Evolutionary conservation across 2,797 vertebrate species (phyloP), one percentile per base, ranked within the genome.

Genomic region (Sternarchorhynchus goeldii): DNA sequence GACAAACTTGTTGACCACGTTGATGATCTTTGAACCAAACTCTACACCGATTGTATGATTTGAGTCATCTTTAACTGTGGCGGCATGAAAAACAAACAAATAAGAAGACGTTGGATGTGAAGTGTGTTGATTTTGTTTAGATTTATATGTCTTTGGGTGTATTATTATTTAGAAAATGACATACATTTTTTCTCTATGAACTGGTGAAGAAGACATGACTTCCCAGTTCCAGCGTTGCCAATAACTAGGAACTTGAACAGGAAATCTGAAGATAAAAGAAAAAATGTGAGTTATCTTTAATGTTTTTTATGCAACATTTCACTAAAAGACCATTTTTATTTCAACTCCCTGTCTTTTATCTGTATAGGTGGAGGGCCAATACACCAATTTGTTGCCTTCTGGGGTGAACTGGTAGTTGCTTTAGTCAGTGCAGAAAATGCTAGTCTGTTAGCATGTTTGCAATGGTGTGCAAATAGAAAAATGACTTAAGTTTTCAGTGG

Each of bases 231-330:
- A 16, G 96, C 96, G 78, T 96, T 97, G 70, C 96, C 96, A 67
- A 97, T 97, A 77, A 97, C 96, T 77, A 97, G 92, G 91, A 97
- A 97, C 89, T 97, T 97, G 90, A 97, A 97, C 82, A 98, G 93
- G 89, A 97, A 98, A 92, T 97, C 96, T 98, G 89, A 64, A 69
- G n/a, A 59, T 39, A 81, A 84, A 69, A 87, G 34, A n/a, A 82
- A 80, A 69, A 25, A 25, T 25, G 25, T 25, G 25, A 25, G 0
- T 67, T 68, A 3, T 25, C 20, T 32, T 36, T 16, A n/a, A 58
- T 5, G 21, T 17, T 41, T 21, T 62, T 74, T 0, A 64, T 6
- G 18, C 18, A 66, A 57, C 8, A 34, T 5, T 12, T 50, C 6
- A 34, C 36, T 36, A 65, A 65, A 50, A 50, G 8, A 50, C 45